These are phyloP conservation scores for Anguilla obscura DNA, from an alignment of 2,797 vertebrate species.

Conservation along the genomic window DNA sequence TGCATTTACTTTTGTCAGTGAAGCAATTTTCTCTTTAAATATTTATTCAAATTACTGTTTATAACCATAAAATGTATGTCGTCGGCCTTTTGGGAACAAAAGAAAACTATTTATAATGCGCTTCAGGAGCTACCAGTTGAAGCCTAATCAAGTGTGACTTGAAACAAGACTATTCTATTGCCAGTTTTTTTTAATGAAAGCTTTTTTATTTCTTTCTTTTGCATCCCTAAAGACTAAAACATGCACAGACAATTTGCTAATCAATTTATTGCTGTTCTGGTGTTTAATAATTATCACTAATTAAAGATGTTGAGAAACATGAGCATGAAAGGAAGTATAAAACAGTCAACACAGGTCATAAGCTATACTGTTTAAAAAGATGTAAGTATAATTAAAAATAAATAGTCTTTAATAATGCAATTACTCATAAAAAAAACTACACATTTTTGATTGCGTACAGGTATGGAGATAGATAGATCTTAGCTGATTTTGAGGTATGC, in stretches of 20 bases:
- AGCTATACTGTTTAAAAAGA: too few relatives aligned
- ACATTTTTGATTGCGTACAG: too few relatives aligned
- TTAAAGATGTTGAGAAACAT: not conserved
- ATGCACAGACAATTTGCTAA: constrained; percentile 65
- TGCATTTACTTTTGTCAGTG: constrained; percentile 55
- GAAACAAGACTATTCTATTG: constrained; percentile 62
- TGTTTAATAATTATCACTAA: constrained; percentile 54
- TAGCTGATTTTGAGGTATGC: too few relatives aligned
- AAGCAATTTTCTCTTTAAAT: constrained; percentile 58
- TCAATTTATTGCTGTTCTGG: constrained; percentile 66
- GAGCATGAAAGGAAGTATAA: not conserved
- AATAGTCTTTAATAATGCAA: too few relatives aligned
- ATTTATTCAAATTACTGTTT: constrained; percentile 68
- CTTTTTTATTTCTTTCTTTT: constrained; percentile 63
- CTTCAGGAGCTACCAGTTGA: constrained; percentile 68
- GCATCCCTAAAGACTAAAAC: constrained; percentile 70
- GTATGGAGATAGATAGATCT: too few relatives aligned
- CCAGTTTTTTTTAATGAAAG: constrained; percentile 39
- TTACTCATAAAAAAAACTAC: too few relatives aligned
- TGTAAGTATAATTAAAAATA: too few relatives aligned
- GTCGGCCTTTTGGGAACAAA: constrained; percentile 8
- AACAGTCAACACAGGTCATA: too few relatives aligned
- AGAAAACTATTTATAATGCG: constrained; percentile 58
- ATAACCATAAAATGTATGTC: constrained; percentile 49
- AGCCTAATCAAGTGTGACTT: constrained; percentile 68